Evolutionary conservation across 2,888 invertebrate species (phyloP), one percentile per base, ranked within the genome.

Genomic region (Leptarthrus brevirostris): DNA sequence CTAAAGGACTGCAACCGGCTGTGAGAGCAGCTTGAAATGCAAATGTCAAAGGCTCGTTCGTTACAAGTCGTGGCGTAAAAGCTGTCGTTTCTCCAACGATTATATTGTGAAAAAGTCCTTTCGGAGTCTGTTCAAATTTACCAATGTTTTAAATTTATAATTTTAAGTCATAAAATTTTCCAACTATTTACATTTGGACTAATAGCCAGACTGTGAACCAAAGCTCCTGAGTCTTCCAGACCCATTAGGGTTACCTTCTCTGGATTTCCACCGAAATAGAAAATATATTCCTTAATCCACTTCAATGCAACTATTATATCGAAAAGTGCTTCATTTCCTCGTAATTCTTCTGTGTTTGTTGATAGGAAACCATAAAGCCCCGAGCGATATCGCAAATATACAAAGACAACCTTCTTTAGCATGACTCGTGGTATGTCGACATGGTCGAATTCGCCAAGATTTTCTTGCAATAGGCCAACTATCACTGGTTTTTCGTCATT

Each of bases 201-300:
- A 6, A 66, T 8, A 14, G 47, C 44, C 47, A 66, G 47, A 16
- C 47, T 26, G 0, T 83, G 81, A 1, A 66, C 66, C 16, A 66
- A 16, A 16, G 66, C 66, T 26, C 66, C 66, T n/a, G 66, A 66
- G n/a, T 66, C 66, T 24, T 66, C 66, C 3, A 66, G 49, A 0
- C 66, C 66, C 66, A 66, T 66, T 3, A 66, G 22, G 14, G 66
- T 66, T 2, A 66, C 26, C 3, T 18, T 66, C 0, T 66, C 66
- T n/a, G 44, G 22, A 26, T 66, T 30, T 3, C 66, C 66, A 16
- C 66, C 66, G 5, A 66, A 66, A 26, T 66, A 26, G 2, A 24
- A 20, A 47, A 66, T 66, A n/a, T 66, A 66, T 8, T 66, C 30
- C 12, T 66, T 47, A 24, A 66, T 36, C 66, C 66, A 66, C 10